Base-by-base conservation (phyloP, 2,113 vertebrate species). In the Galemys pyrenaicus region DNA sequence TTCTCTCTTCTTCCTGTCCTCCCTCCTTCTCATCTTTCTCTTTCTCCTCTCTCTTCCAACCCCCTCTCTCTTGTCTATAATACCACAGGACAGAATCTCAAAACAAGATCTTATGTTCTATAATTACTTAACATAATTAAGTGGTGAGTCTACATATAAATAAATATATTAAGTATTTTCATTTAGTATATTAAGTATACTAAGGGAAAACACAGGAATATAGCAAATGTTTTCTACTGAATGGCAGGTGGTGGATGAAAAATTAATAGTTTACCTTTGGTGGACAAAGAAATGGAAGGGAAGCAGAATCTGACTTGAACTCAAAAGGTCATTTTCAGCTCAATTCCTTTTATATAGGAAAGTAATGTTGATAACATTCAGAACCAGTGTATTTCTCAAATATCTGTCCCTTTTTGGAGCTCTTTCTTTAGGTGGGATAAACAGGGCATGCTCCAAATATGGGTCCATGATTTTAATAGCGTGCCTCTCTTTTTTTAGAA, bases 251-350 rank as follows among this genome's bases (percentile, higher is more conserved):
- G 77, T 49, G 1, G 84, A 96, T 97, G 67, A 97, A 97, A 97
- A 96, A 96, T 94, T 96, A 96, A 97, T 96, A 96, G 94, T 94
- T 93, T 97, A 95, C 87, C 84, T 96, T 90, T 92, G 46, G 86
- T 93, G 89, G 90, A 96, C 96, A 97, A 96, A 95, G 90, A 93
- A 92, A 95, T 75, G 71, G 87, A 93, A 79, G 95, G 49, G 87
- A 96, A 91, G 89, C 54, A 70, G 84, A 92, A 44, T 87, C 68
- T 30, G 54, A 90, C 87, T 75, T 77, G 95, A 93, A 93, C 67
- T 70, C 71, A 58, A 95, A 96, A 96, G 94, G 97, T 96, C 94
- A 93, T 92, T 96, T 94, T 89, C 93, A 96, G 96, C 73, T 96
- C 80, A 35, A 79, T 96, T 92, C 93, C 90, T 89, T 92, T 94